Evolutionary conservation across 2,797 vertebrate species (phyloP).

Genomic region (Nannoperca obscura): DNA sequence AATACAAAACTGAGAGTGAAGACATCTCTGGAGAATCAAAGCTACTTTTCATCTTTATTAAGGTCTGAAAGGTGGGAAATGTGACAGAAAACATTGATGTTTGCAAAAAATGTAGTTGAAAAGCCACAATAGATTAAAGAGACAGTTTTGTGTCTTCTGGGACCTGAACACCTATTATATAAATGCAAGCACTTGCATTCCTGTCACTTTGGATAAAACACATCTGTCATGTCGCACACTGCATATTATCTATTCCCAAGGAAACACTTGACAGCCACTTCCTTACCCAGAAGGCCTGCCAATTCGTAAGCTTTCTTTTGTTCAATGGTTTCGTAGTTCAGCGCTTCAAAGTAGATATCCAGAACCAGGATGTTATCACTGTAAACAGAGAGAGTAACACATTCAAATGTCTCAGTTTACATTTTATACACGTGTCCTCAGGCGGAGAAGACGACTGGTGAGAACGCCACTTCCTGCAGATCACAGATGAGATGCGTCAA

Average conservation of each 20-base stretch:
- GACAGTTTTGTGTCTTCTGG: slow-evolving; percentile 45
- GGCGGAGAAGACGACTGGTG: slow-evolving; percentile 36
- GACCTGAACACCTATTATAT: slow-evolving; percentile 50
- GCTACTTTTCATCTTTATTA: not conserved
- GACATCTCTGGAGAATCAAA: not conserved
- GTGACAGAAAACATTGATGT: slow-evolving; percentile 32
- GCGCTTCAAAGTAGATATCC: slow-evolving; percentile 98
- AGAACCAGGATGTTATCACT: slow-evolving; percentile 99
- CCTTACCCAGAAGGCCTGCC: slow-evolving; percentile 96
- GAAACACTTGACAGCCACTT: slow-evolving; percentile 46
- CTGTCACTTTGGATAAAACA: slow-evolving; percentile 64
- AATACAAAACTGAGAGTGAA: not conserved
- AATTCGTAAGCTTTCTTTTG: slow-evolving; percentile 99
- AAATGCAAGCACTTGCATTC: slow-evolving; percentile 46
- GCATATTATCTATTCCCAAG: slow-evolving; percentile 45
- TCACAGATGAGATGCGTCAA: slow-evolving; percentile 50
- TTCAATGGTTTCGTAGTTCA: slow-evolving; percentile 99
- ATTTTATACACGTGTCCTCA: slow-evolving; percentile 21
- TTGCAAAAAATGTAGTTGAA: slow-evolving; percentile 19
- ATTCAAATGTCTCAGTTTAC: slow-evolving; percentile 33
- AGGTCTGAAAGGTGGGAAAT: slow-evolving; percentile 29
- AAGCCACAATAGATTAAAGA: slow-evolving; percentile 48
- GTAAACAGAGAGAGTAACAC: slow-evolving; percentile 63
- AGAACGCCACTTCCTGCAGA: slow-evolving; percentile 43
- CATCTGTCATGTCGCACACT: slow-evolving; percentile 44